These are phyloP conservation scores for Volucella zonaria DNA, from an alignment of 2,888 invertebrate species.

Conservation along the genomic window DNA sequence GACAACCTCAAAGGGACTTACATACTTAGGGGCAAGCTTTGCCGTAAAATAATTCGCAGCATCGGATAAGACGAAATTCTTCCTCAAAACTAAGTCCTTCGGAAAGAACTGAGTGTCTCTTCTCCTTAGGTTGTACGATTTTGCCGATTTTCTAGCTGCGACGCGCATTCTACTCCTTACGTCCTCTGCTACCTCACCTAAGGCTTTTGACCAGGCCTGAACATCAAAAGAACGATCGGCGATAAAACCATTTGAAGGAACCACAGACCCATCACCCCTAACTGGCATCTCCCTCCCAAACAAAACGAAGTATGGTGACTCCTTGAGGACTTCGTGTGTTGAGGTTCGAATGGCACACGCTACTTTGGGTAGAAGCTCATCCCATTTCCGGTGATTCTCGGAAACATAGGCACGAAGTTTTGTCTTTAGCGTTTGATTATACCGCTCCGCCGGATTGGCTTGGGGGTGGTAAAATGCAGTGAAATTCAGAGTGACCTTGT, in stretches of 20 bases:
- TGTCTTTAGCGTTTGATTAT: slow-evolving; percentile 10
- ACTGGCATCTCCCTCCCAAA: slow-evolving; percentile 28
- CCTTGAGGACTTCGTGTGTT: slow-evolving; percentile 24
- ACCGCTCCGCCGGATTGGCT: slow-evolving; percentile 30
- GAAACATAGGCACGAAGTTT: slow-evolving; percentile 24
- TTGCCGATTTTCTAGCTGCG: background rate
- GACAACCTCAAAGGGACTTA: slow-evolving; percentile 14
- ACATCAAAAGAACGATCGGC: background rate
- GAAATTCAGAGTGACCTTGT: background rate
- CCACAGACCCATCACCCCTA: background rate
- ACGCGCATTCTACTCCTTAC: background rate
- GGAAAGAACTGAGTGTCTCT: background rate
- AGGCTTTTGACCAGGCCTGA: background rate
- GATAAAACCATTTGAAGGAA: background rate
- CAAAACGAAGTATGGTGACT: slow-evolving; percentile 11
- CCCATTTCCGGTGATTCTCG: slow-evolving; percentile 33
- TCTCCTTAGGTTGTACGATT: background rate
- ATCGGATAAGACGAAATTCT: slow-evolving; percentile 22
- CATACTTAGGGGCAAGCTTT: slow-evolving; percentile 21
- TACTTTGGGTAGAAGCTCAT: slow-evolving; percentile 8
- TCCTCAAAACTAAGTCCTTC: slow-evolving; percentile 8
- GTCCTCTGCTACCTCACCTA: slow-evolving; percentile 10
- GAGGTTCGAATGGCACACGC: slow-evolving; percentile 32
- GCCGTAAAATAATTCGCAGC: slow-evolving; percentile 19
- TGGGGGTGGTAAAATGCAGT: slow-evolving; percentile 40